Evolutionary conservation across 2,113 vertebrate genomes (phyloP), one percentile per base, ranked within the genome.

Genomic region (Stercorarius parasiticus): DNA sequence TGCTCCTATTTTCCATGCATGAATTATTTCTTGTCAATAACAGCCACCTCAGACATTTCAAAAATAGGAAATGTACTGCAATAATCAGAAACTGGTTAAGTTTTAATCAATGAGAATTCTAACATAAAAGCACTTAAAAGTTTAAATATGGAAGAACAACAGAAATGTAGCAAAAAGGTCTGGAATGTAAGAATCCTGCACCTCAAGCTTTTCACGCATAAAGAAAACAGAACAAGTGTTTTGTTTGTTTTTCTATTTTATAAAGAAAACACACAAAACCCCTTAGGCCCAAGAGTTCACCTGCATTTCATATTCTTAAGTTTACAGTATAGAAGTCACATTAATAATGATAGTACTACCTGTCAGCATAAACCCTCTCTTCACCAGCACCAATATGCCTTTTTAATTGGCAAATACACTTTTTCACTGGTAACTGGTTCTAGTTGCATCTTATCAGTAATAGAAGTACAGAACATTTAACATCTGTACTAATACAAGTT

Each of bases 301-400:
- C 97, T 97, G 97, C 97, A 96, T 97, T 94, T 96, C 81, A 61
- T 86, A 84, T 84, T 88, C 71, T 92, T 55, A 94, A 96, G 90
- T 96, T 97, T 97, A 97, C 97, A 97, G 94, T 95, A 96, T 95
- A 95, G 95, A 96, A 97, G 93, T 95, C 94, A 96, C 94, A 96
- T 95, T 97, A 94, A 96, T 86, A 49, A 92, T 91, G 93, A 93
- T 61, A 85, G 91, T 97, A 97, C 94, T 95, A 95, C 96, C 93
- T 97, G 92, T 96, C 95, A 97, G 95, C 94, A 93, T 87, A 96
- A 89, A 92, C 58, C 61, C 70, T 91, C 77, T 96, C 83, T 72
- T 85, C 76, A 93, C 91, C 93, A 94, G 88, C 78, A 95, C 88
- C 82, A 56, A 86, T 9, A 49, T 1, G 36, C 83, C 77, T 94